Base-by-base conservation (phyloP, 2,888 invertebrate species). In the Ormyrus rosae region DNA sequence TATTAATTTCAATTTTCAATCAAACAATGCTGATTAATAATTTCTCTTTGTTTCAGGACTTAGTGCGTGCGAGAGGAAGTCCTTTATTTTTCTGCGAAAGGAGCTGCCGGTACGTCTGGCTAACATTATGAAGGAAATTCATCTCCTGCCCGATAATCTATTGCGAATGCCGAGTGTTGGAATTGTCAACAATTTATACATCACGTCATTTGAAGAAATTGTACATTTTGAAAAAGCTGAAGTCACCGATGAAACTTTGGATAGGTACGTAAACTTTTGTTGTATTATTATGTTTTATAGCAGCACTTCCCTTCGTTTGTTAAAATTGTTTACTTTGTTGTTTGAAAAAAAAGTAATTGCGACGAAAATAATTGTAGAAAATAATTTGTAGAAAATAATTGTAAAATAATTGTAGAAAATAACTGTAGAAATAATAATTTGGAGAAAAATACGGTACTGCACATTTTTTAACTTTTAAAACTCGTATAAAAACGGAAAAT, bases 101-200 rank as follows among this genome's bases (percentile, higher is more conserved):
- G 99, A 99, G 92, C 92, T 99, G 80, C 99, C 99, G 8, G 98
- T 99, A n/a, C 94, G 99, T 81, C 92, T 99, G 88, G 98, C 99
- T 72, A 99, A 99, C 91, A 99, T 99, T 87, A 99, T 99, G 99
- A 98, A 99, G 91, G 99, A 99, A 92, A 98, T 99, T 90, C 97
- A 98, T 70, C 92, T 99, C 58, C 92, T 99, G 7, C 99, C 99
- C 0, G 97, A 98, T 84, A 96, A 96, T 88, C 93, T 99, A 55
- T 93, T 99, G 6, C 93, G 95, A 78, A 99, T 97, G 95, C 98
- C 98, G 1, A 98, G 98, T 2, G 98, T 99, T 10, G 94, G 95
- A 19, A 94, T 97, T 84, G 98, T 99, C 69, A 97, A 97, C 91
- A 96, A 96, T 87, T 97, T 97, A 95, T 99, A 99, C 91, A 95